These are phyloP conservation scores for Gambusia holbrooki DNA, from an alignment of 2,113 vertebrate genomes.

Conservation along the genomic window DNA sequence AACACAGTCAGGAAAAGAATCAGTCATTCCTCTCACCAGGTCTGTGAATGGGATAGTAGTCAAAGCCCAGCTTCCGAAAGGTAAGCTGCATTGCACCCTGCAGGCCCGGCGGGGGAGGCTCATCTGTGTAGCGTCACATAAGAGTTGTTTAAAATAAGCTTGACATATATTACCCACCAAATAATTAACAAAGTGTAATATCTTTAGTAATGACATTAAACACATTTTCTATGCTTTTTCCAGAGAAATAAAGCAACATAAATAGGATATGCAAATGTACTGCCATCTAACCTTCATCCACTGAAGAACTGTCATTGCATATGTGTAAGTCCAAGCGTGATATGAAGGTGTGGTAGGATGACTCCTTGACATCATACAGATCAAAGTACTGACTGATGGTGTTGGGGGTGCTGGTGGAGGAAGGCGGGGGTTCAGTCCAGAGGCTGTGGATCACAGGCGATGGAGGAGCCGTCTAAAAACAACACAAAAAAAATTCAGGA, in stretches of 20 bases:
- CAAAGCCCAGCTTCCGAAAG: conserved; percentile 91
- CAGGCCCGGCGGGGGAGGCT: conserved; percentile 82
- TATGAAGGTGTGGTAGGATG: conserved; percentile 96
- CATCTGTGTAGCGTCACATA: conserved; percentile 69
- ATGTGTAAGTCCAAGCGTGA: conserved; percentile 95
- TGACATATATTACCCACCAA: conserved; percentile 12
- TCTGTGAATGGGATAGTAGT: conserved; percentile 95
- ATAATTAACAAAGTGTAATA: neutral
- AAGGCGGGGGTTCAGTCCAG: conserved; percentile 85
- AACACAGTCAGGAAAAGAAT: conserved; percentile 8
- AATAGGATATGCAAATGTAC: neutral
- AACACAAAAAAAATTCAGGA: neutral
- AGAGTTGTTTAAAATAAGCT: conserved; percentile 13
- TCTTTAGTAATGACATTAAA: neutral
- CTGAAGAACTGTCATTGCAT: conserved; percentile 91
- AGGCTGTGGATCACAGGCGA: conserved; percentile 85
- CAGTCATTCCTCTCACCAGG: conserved; percentile 83
- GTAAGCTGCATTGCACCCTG: conserved; percentile 97
- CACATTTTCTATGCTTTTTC: neutral
- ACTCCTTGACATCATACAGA: conserved; percentile 92
- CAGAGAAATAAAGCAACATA: neutral
- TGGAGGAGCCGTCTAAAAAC: conserved; percentile 85
- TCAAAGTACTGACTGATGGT: conserved; percentile 94
- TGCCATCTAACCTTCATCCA: conserved; percentile 82
- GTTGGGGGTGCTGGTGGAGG: conserved; percentile 75